Evolutionary conservation across 2,797 vertebrate species (phyloP).

Genomic region (Acropternis orthonyx): DNA sequence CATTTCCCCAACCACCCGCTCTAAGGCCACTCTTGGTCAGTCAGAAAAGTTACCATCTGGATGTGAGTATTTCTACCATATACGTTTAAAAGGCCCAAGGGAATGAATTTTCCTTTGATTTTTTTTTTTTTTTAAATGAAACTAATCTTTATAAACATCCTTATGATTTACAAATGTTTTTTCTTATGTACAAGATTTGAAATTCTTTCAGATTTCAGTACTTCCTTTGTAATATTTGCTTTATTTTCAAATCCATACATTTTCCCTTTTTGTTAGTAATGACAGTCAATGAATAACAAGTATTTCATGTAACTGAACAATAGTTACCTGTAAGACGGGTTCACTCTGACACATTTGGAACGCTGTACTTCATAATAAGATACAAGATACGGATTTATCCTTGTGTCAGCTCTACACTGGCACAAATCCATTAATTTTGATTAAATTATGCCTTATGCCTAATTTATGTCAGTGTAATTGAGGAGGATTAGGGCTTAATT

Average conservation of each 20-base stretch:
- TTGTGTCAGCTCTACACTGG: conserved; percentile 21
- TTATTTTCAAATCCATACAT: conserved; percentile 2
- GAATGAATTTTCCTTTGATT: conserved; percentile 32
- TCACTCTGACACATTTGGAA: background rate
- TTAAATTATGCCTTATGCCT: conserved; percentile 60
- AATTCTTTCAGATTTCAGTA: background rate
- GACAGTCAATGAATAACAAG: background rate
- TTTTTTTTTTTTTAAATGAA: background rate
- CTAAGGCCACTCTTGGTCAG: conserved; percentile 42
- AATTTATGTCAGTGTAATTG: conserved; percentile 64
- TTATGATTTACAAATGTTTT: background rate
- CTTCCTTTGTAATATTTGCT: background rate
- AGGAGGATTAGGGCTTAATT: conserved; percentile 64
- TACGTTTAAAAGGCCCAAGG: conserved; percentile 42
- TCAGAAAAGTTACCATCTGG: conserved; percentile 67
- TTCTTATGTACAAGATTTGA: background rate
- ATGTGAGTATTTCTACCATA: conserved; percentile 49
- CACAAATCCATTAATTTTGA: conserved; percentile 53
- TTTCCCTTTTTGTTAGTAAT: background rate
- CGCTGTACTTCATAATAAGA: background rate
- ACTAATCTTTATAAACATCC: background rate
- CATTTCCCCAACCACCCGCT: conserved; percentile 47
- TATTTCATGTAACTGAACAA: background rate
- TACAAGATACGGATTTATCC: conserved; percentile 28
- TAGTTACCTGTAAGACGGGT: background rate